These are phyloP conservation scores for Anniella stebbinsi DNA, from an alignment of 2,797 vertebrate genomes.

Conservation along the genomic window DNA sequence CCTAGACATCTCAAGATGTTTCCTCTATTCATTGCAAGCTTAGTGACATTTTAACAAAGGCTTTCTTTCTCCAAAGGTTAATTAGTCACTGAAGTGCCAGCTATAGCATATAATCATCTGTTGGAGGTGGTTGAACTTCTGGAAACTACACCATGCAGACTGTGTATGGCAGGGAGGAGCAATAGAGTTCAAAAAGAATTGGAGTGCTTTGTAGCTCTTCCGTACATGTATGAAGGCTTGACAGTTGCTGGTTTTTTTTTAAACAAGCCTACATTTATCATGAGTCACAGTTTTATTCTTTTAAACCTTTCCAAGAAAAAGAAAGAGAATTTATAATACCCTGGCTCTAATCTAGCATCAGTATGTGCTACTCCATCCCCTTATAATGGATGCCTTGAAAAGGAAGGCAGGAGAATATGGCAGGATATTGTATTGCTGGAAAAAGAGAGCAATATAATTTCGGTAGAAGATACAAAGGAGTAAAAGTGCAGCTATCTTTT, in stretches of 20 bases:
- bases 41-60: conserved; percentile 28
- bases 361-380: not conserved
- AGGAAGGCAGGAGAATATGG: not conserved
- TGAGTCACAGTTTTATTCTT: not conserved
- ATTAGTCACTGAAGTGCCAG: conserved; percentile 36
- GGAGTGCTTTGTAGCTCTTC: not conserved
- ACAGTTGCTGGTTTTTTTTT: not conserved
- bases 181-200: conserved; percentile 8
- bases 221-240: not conserved
- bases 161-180: not conserved
- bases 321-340: not conserved
- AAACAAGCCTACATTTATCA: not conserved
- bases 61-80: conserved; percentile 19
- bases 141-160: not conserved
- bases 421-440: not conserved
- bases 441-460: not conserved
- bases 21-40: conserved; percentile 1
- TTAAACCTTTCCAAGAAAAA: not conserved
- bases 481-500: not conserved
- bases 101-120: conserved; percentile 28
- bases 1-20: conserved; percentile 16
- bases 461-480: not conserved
- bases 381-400: not conserved
- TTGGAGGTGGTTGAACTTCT: conserved; percentile 21
- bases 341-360: not conserved